Evolutionary conservation across 1,140 invertebrate genomes (phyloP), one percentile per base, ranked within the genome.

Genomic region (Achatina immaculata): DNA sequence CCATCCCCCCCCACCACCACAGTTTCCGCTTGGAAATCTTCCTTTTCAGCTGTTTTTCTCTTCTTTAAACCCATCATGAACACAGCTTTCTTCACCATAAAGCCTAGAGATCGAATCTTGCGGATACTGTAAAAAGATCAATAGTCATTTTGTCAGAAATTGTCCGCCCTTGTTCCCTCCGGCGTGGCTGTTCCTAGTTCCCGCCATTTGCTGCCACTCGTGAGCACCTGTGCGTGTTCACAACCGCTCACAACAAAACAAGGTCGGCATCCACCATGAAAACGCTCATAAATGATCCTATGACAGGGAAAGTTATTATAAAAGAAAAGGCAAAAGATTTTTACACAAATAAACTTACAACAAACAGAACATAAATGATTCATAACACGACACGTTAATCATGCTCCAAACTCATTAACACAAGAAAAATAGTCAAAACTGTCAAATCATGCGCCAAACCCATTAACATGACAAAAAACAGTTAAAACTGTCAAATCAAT

Each of bases 121-220:
- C 19, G 7, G 24, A 55, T 55, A 55, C 48, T 55, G 48, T 34
- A 4, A 38, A n/a, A 9, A 38, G 65, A 66, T 66, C 65, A 38
- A 66, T 66, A 66, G 65, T 66, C 65, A 66, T 66, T 66, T 66
- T 66, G 65, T 66, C 65, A 66, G 65, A 38, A 66, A 66, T 66
- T 66, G 36, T 66, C 36, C 36, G 3, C 65, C 9, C 36, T 66
- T 66, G 36, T 34, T 66, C 65, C 65, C 65, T 66, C 65, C 65
- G 36, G 65, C 65, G 28, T 36, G 34, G 14, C 28, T 66, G 36
- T 66, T 66, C 65, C 34, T 4, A 3, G 65, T 66, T 66, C 65
- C 28, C 65, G 28, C 65, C 65, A 34, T 38, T 66, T 66, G 65
- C 65, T 38, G 36, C 31, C 65, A 66, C 65, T 66, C 65, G 28